Evolutionary conservation across 1,140 invertebrate species (phyloP), one percentile per base, ranked within the genome.

Genomic region (Dendrolimus kikuchii): DNA sequence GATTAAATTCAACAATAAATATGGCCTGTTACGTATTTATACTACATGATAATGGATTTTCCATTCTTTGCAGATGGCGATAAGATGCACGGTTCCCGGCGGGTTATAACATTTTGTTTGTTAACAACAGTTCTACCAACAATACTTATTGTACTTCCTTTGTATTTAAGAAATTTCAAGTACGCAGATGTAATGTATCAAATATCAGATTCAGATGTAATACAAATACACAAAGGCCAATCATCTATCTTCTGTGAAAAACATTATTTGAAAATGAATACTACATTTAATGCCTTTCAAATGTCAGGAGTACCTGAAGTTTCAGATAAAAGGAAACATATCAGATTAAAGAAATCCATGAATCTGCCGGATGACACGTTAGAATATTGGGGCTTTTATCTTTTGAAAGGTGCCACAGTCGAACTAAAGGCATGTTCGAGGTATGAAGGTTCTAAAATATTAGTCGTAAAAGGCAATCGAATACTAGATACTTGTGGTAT

Each of bases 361-460:
- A 90, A 83, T 6, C 79, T 96, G 60, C 93, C 93, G 1, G 95
- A 96, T 82, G 95, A 96, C 69, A 94, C 94, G 36, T 86, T 96
- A 40, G 94, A 96, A 77, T 96, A 96, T 81, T 96, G 94, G 94
- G 94, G 95, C 36, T 96, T 96, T 88, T 96, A 93, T 85, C 77
- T 96, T 8, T 88, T 94, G 36, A 90, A 91, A 76, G 94, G 94
- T 9, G 93, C 94, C 7, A 91, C 88, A 8, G 93, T 96, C 2
- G 89, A 89, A 48, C 81, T 96, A 6, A 93, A 93, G 62, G 91
- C 94, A 41, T 96, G 95, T 80, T 95, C 94, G 44, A 90, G 93
- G 80, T 93, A 90, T 81, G 88, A 92, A 66, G 94, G 94, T 53
- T 92, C 93, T 6, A 91, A 93, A 51, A 91, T 95, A 66, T 84